Percentiles rank a stretch among this genome's conserved stretches.
phyloP scores from a whole-genome alignment of 2,888 invertebrate species.

The Caenorhabditis zanzibari region DNA sequence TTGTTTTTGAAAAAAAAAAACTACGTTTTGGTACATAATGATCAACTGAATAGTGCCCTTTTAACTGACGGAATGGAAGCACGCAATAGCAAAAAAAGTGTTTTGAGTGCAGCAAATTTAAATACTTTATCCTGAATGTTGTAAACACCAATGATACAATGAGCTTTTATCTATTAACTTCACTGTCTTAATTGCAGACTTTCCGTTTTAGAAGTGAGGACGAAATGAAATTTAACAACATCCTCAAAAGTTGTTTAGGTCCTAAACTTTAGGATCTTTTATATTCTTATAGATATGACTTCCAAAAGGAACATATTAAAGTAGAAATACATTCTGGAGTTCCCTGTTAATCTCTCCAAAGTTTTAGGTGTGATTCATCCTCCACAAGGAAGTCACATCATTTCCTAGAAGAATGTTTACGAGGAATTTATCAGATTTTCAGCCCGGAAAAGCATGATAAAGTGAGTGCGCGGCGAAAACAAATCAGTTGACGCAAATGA shows the following conservation, averaged over 20 bases:
- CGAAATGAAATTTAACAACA: too few relatives aligned
- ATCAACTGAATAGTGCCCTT: constrained; percentile 13
- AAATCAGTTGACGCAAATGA: constrained; percentile 47
- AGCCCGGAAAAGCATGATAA: constrained; percentile 55
- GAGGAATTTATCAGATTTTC: constrained; percentile 30
- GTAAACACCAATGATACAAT: too few relatives aligned
- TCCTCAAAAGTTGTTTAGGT: too few relatives aligned
- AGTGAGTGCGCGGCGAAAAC: constrained; percentile 29
- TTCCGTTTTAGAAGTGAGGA: too few relatives aligned
- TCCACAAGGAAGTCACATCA: constrained; percentile 40
- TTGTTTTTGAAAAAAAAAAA: too few relatives aligned
- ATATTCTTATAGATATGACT: too few relatives aligned
- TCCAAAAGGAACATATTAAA: too few relatives aligned
- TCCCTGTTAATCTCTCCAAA: background rate
- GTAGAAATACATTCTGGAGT: too few relatives aligned
- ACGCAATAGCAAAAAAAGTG: constrained; percentile 16
- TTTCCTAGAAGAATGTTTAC: constrained; percentile 32
- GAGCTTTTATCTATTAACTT: too few relatives aligned
- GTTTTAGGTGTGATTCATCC: background rate
- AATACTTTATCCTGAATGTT: too few relatives aligned
- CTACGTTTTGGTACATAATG: constrained; percentile 39
- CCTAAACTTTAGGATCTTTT: too few relatives aligned
- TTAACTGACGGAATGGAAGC: constrained; percentile 9
- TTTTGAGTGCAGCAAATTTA: background rate
- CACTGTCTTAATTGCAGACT: too few relatives aligned